phyloP scores from a whole-genome alignment of 2,888 invertebrate genomes.

The Yponomeuta malinellus region DNA sequence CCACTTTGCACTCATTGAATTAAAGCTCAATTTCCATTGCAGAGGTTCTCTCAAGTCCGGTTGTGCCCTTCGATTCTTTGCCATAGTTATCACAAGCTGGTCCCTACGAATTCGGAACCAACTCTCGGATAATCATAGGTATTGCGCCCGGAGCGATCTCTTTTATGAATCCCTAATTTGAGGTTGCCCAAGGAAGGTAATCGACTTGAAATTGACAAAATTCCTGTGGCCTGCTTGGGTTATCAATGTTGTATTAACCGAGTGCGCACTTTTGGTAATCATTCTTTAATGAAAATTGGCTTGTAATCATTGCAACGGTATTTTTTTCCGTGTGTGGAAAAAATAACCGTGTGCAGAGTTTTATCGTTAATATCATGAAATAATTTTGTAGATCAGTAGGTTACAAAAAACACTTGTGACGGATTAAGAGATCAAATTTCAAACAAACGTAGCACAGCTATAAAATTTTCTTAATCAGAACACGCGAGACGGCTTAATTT shows the following conservation, averaged over 20 bases:
- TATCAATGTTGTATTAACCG: conserved; percentile 28
- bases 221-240: conserved; percentile 29
- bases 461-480: too few relatives aligned
- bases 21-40: conserved; percentile 27
- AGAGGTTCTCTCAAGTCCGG: conserved; percentile 12
- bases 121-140: conserved; percentile 58
- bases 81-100: conserved; percentile 53
- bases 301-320: not conserved
- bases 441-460: too few relatives aligned
- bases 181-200: conserved; percentile 37
- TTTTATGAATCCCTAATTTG: conserved; percentile 61
- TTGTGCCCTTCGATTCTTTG: conserved; percentile 26
- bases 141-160: conserved; percentile 51
- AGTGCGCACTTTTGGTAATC: conserved; percentile 12
- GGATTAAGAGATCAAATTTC: too few relatives aligned
- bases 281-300: conserved; percentile 7
- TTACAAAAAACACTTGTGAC: too few relatives aligned
- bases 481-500: too few relatives aligned
- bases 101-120: conserved; percentile 43
- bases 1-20: conserved; percentile 27
- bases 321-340: not conserved
- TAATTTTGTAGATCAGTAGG: not conserved
- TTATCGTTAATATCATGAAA: not conserved
- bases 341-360: not conserved
- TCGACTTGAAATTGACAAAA: conserved; percentile 48